These are phyloP conservation scores for Nebria salina DNA, from an alignment of 2,888 invertebrate species.

Conservation along the genomic window DNA sequence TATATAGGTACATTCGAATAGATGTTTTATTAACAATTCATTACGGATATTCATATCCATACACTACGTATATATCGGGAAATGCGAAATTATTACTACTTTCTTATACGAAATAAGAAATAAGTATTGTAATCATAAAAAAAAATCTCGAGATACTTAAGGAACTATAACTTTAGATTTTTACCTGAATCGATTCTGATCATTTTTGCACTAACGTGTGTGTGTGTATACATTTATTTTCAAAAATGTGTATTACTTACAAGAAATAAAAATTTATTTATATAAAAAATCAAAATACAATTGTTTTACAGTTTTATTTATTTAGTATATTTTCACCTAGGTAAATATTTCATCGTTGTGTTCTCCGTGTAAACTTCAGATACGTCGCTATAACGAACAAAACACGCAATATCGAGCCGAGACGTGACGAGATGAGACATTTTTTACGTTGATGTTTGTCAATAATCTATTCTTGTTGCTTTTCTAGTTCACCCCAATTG, in stretches of 20 bases:
- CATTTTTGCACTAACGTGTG: too few relatives aligned
- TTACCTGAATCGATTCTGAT: too few relatives aligned
- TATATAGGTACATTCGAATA: neutral
- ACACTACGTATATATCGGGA: too few relatives aligned
- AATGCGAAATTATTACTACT: too few relatives aligned
- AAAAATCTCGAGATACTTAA: too few relatives aligned
- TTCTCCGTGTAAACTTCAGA: constrained; percentile 2
- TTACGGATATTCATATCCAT: neutral
- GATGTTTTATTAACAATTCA: neutral
- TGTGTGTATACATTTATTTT: too few relatives aligned
- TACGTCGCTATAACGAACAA: neutral
- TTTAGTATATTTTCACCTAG: neutral
- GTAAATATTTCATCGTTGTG: constrained; percentile 3
- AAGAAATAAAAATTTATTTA: too few relatives aligned
- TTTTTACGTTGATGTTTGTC: neutral
- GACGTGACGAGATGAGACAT: neutral
- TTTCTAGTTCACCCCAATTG: neutral
- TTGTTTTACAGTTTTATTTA: neutral
- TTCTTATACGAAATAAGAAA: too few relatives aligned
- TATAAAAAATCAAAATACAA: too few relatives aligned
- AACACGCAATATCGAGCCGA: neutral
- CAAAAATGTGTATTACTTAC: too few relatives aligned
- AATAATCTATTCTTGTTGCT: neutral
- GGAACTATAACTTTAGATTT: too few relatives aligned
- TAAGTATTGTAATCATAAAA: too few relatives aligned